phyloP scores from a whole-genome alignment of 2,888 invertebrate genomes.

The Allophyes oxyacanthae region DNA sequence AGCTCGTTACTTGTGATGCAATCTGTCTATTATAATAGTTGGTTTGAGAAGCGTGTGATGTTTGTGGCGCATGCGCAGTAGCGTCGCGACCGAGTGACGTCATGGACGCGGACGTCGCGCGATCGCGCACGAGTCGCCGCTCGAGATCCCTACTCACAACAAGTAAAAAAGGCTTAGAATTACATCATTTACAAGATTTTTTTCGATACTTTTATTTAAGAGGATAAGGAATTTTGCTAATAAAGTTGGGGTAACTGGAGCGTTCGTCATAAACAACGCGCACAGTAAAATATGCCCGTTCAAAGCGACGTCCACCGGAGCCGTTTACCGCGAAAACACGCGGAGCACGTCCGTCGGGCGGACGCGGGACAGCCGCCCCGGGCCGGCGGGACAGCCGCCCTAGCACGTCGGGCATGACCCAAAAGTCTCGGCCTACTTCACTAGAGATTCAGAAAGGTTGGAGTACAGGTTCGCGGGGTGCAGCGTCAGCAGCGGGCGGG shows the following conservation, averaged over 20 bases:
- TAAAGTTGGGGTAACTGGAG: slow-evolving; percentile 15
- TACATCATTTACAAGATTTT: slow-evolving; percentile 42
- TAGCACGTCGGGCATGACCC: slow-evolving; percentile 16
- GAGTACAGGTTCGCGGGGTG: too few relatives aligned
- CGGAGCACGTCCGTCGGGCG: not conserved
- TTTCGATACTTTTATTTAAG: slow-evolving; percentile 22
- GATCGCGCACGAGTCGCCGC: slow-evolving; percentile 7
- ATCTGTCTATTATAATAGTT: not conserved
- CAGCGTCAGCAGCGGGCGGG: too few relatives aligned
- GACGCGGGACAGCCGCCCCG: not conserved
- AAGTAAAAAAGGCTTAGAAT: slow-evolving; percentile 42
- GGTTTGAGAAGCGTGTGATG: not conserved
- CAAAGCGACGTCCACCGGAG: too few relatives aligned
- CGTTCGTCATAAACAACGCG: slow-evolving; percentile 10
- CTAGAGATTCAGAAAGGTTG: too few relatives aligned
- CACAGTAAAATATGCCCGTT: not conserved
- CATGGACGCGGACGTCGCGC: slow-evolving; percentile 10
- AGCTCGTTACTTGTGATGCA: not conserved
- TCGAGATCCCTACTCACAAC: slow-evolving; percentile 11
- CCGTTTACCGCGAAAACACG: too few relatives aligned
- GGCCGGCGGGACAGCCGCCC: not conserved
- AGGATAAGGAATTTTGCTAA: slow-evolving; percentile 25
- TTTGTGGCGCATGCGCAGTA: not conserved
- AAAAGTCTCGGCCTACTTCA: slow-evolving; percentile 46
- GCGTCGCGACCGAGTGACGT: slow-evolving; percentile 3